phyloP scores from a whole-genome alignment of 2,797 vertebrate species.

The Meriones psammophilus region DNA sequence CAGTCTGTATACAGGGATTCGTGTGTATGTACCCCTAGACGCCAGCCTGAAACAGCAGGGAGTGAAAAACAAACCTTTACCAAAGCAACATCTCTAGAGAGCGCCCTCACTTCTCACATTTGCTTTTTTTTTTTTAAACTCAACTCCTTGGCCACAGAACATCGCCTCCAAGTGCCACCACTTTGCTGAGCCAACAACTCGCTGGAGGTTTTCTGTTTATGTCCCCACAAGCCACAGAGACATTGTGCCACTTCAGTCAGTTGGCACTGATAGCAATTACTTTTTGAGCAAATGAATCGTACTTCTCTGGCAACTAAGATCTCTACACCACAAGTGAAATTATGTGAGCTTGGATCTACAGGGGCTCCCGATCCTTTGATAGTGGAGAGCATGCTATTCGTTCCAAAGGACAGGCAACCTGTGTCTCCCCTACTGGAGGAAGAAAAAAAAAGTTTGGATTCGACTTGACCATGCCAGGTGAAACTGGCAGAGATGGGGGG shows the following conservation, averaged over 20 bases:
- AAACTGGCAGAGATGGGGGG: neutral
- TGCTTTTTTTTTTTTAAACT: slow-evolving; percentile 64
- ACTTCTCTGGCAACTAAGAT: neutral
- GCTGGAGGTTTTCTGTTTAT: slow-evolving; percentile 19
- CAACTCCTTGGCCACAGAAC: slow-evolving; percentile 35
- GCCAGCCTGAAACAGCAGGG: neutral
- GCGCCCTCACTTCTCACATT: slow-evolving; percentile 5
- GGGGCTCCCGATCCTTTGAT: neutral
- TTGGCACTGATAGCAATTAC: neutral
- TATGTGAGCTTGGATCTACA: slow-evolving; percentile 1
- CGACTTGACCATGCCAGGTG: neutral
- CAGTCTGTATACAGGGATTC: neutral
- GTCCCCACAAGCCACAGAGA: slow-evolving; percentile 34
- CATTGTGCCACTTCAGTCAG: neutral
- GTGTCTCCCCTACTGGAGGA: neutral
- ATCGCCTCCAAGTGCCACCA: neutral
- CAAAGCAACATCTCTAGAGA: neutral
- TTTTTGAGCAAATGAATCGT: neutral
- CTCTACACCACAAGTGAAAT: neutral
- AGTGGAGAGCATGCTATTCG: neutral
- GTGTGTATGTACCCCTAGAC: no score
- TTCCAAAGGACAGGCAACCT: neutral
- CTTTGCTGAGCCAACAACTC: slow-evolving; percentile 29
- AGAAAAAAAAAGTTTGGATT: neutral
- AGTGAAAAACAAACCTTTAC: neutral